Conservation (phyloP, 2,797 vertebrate species). For the Malacoraja senta region DNA sequence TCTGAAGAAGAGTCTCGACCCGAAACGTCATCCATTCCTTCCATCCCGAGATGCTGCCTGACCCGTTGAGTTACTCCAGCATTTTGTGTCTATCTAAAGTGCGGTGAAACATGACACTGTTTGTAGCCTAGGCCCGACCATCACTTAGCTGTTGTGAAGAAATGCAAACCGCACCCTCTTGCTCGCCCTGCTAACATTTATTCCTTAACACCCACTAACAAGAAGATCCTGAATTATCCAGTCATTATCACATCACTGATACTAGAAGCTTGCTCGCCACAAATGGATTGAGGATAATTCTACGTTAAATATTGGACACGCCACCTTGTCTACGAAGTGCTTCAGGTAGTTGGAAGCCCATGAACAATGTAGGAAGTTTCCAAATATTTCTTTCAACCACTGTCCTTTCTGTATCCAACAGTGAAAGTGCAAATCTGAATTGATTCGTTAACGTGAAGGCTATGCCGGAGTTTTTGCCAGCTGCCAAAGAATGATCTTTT, state of each 20-base stretch:
- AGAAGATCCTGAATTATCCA: not conserved
- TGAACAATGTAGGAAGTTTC: not conserved
- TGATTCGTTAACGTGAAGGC: not conserved
- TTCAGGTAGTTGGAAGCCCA: not conserved
- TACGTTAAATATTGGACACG: not conserved
- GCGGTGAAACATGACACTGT: too few relatives aligned
- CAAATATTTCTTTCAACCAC: not conserved
- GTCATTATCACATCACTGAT: not conserved
- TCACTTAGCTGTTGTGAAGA: too few relatives aligned
- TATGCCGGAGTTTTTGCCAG: not conserved
- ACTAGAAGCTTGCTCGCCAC: not conserved
- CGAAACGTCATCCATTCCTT: too few relatives aligned
- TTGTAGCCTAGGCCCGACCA: too few relatives aligned
- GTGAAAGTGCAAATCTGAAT: not conserved
- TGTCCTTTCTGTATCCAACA: not conserved
- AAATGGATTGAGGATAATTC: not conserved
- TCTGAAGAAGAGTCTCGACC: too few relatives aligned
- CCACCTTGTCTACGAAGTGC: not conserved
- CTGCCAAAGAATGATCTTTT: not conserved
- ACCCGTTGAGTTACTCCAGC: too few relatives aligned
- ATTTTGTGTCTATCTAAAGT: too few relatives aligned
- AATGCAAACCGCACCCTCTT: too few relatives aligned
- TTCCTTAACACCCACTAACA: too few relatives aligned
- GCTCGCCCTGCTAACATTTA: too few relatives aligned
- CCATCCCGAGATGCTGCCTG: too few relatives aligned